These are phyloP conservation scores for Sarcophaga rosellei DNA, from an alignment of 2,888 invertebrate species.

Conservation along the genomic window DNA sequence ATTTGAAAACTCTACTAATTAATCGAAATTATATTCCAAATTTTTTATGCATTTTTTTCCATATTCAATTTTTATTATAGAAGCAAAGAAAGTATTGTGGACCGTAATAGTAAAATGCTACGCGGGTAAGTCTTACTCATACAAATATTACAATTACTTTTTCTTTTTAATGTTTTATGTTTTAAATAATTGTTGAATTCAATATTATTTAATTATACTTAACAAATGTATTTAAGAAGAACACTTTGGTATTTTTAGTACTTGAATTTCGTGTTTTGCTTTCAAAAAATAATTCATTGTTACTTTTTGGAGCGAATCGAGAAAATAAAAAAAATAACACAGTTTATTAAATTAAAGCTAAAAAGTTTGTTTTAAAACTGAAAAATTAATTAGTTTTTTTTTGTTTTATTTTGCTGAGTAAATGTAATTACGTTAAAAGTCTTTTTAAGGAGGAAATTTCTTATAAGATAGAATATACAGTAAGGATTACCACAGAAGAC, in stretches of 20 bases:
- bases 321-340: no score
- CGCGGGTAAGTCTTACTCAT: conserved; percentile 59
- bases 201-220: neutral
- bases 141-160: conserved; percentile 27
- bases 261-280: neutral
- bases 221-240: neutral
- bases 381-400: no score
- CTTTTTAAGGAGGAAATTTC: no score
- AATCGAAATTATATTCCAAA: conserved; percentile 51
- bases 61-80: conserved; percentile 66
- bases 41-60: conserved; percentile 63
- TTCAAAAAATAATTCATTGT: no score
- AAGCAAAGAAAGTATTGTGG: conserved; percentile 64
- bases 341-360: no score
- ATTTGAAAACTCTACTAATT: conserved; percentile 41
- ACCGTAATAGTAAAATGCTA: conserved; percentile 52
- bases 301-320: no score
- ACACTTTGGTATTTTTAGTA: neutral
- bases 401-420: no score
- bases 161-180: conserved; percentile 33
- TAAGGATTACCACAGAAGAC: no score
- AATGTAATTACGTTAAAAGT: no score
- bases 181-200: conserved; percentile 1
- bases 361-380: no score
- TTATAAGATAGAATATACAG: no score